These are phyloP conservation scores for Odontamblyopus rebecca DNA, from an alignment of 2,797 vertebrate species.

Conservation along the genomic window DNA sequence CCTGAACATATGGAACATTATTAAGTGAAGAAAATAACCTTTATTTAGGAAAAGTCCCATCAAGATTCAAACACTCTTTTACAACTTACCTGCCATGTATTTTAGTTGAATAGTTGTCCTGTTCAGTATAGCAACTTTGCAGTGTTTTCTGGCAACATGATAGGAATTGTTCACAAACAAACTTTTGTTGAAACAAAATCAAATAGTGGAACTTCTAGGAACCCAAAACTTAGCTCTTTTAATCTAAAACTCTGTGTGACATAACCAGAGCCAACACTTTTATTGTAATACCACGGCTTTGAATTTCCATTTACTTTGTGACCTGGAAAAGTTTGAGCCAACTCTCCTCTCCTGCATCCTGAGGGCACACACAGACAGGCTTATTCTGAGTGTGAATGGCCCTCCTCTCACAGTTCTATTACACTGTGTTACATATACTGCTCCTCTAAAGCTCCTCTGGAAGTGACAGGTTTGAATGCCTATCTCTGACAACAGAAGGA, in stretches of 20 bases:
- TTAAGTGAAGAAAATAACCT: too few species aligned
- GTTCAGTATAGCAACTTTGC: not conserved
- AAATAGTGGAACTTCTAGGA: not conserved
- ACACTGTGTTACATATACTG: slow-evolving; percentile 30
- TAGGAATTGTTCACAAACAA: not conserved
- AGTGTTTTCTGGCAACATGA: not conserved
- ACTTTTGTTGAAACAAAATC: not conserved
- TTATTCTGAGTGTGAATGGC: slow-evolving; percentile 34
- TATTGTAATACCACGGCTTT: not conserved
- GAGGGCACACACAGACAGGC: slow-evolving; percentile 12
- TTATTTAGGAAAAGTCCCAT: too few species aligned
- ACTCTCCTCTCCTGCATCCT: not conserved
- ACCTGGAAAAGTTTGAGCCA: not conserved
- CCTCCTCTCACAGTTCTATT: slow-evolving; percentile 36
- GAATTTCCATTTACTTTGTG: not conserved
- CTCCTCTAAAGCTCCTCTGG: slow-evolving; percentile 22
- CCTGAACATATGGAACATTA: too few species aligned
- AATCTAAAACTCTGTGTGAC: not conserved
- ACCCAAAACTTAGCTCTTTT: not conserved
- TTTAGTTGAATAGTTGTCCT: not conserved
- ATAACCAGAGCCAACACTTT: not conserved
- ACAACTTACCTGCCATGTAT: not conserved
- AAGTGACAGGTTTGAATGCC: slow-evolving; percentile 32
- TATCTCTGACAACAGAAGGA: slow-evolving; percentile 29
- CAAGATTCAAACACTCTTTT: too few species aligned